phyloP scores from a whole-genome alignment of 1,140 invertebrate genomes.

The Halictus rubicundus region DNA sequence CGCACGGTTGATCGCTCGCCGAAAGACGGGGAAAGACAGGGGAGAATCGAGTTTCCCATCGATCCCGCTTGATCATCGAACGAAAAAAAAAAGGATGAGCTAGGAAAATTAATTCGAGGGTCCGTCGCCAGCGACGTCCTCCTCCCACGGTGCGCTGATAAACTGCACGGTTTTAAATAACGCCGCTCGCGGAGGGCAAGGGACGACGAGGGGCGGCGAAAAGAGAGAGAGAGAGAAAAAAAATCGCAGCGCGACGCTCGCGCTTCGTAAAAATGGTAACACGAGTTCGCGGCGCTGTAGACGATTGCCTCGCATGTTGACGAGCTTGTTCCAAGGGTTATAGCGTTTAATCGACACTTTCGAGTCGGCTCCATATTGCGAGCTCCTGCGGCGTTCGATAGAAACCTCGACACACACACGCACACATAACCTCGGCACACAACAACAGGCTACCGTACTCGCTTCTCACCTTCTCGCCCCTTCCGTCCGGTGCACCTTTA shows the following conservation, averaged over 20 bases:
- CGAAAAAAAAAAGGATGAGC: neutral
- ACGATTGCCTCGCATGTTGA: neutral
- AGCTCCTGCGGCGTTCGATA: too few species aligned
- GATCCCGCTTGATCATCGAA: constrained; percentile 42
- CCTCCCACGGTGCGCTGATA: constrained; percentile 34
- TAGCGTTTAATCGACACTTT: neutral
- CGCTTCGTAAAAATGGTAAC: neutral
- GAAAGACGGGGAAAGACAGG: neutral
- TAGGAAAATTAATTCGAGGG: constrained; percentile 43
- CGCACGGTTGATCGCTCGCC: neutral
- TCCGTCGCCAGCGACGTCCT: constrained; percentile 29
- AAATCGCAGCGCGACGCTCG: neutral
- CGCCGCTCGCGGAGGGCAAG: neutral
- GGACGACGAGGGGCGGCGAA: constrained; percentile 1
- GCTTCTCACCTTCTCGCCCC: neutral
- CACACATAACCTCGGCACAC: too few species aligned
- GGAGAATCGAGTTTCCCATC: neutral
- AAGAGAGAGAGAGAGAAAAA: constrained; percentile 1
- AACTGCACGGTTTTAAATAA: constrained; percentile 51
- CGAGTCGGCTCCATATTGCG: neutral
- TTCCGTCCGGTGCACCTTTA: neutral
- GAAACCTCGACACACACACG: neutral
- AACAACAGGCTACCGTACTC: neutral
- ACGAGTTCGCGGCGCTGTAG: neutral
- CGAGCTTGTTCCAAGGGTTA: too few species aligned